Evolutionary conservation across 2,888 invertebrate genomes (phyloP).

Genomic region (Cecidostiba fungosa): DNA sequence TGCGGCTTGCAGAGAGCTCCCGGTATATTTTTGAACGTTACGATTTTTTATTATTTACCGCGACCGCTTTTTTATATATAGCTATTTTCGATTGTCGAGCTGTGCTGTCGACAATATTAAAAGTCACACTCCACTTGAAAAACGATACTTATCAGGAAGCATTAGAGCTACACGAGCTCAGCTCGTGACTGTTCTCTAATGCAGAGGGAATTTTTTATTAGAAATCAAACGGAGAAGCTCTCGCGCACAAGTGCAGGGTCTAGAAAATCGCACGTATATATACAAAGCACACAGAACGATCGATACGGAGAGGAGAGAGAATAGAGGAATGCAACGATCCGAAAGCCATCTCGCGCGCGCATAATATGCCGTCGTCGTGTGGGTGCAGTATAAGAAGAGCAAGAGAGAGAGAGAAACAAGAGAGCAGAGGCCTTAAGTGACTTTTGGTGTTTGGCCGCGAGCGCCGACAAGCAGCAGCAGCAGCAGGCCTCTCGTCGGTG

Average conservation of each 20-base stretch:
- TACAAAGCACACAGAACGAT: not conserved
- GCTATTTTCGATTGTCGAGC: not conserved
- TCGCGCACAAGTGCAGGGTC: not conserved
- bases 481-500: not conserved
- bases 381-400: constrained; percentile 30
- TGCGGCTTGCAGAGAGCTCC: not conserved
- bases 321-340: not conserved
- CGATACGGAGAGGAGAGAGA: not conserved
- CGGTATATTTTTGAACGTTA: not conserved
- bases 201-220: constrained; percentile 20
- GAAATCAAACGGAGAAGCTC: constrained; percentile 19
- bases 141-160: not conserved
- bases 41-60: not conserved
- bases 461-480: constrained; percentile 44
- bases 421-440: constrained; percentile 74
- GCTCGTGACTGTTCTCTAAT: constrained; percentile 18
- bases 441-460: constrained; percentile 77
- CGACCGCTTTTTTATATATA: not conserved
- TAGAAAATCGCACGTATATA: not conserved
- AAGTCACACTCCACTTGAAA: too few species aligned
- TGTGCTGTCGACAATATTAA: not conserved
- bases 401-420: constrained; percentile 24
- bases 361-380: constrained; percentile 28
- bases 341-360: constrained; percentile 27
- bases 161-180: not conserved